A percentile compares a stretch with the other conserved stretches of the same genome.
These are phyloP conservation scores for Drosophila virilis DNA, from an alignment of 1,140 invertebrate species.

Conservation along the genomic window DNA sequence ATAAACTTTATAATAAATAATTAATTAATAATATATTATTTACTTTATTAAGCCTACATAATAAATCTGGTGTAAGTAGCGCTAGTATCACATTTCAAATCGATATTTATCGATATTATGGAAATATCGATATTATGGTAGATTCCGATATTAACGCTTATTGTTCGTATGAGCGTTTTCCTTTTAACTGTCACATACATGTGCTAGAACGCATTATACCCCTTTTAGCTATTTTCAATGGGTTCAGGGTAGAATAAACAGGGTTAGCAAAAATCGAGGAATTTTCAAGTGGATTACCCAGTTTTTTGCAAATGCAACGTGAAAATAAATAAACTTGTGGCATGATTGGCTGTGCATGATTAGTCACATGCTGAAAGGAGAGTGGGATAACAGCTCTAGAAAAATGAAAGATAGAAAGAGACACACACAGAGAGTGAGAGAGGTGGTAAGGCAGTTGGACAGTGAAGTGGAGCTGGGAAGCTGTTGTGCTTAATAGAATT, in stretches of 20 bases:
- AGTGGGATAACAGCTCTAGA: constrained; percentile 5
- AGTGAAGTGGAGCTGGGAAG: constrained; percentile 2
- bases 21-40: too few relatives aligned
- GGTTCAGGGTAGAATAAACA: constrained; percentile 25
- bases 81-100: too few relatives aligned
- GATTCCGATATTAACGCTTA: too few relatives aligned
- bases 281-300: constrained; percentile 82
- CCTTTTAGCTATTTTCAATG: too few relatives aligned
- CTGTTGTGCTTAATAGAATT: constrained; percentile 79
- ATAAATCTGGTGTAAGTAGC: too few relatives aligned
- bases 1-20: too few relatives aligned
- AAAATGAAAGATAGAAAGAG: not conserved
- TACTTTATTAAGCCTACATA: too few relatives aligned
- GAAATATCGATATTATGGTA: too few relatives aligned
- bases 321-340: constrained; percentile 82
- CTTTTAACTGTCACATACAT: too few relatives aligned
- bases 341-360: constrained; percentile 82
- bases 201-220: too few relatives aligned
- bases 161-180: too few relatives aligned
- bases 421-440: not conserved
- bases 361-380: constrained; percentile 73
- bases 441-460: not conserved
- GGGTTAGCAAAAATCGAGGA: constrained; percentile 74
- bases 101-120: too few relatives aligned
- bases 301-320: constrained; percentile 71